Evolutionary conservation across 2,888 invertebrate genomes (phyloP).

Genomic region (Thecophora atra): DNA sequence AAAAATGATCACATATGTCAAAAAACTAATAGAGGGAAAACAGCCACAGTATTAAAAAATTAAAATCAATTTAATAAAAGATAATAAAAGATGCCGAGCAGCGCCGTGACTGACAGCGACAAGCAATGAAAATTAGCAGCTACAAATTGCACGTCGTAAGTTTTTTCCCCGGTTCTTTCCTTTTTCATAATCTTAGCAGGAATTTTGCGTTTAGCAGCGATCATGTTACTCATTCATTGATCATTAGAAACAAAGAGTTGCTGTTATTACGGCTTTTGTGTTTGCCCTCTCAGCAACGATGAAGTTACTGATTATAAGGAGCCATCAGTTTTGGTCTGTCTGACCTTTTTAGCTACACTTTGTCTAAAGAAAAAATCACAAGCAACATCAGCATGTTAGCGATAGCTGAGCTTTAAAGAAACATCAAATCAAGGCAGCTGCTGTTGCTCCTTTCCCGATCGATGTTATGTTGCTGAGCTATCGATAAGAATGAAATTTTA

Average conservation of each 20-base stretch:
- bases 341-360: slow-evolving; percentile 8
- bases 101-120: slow-evolving; percentile 5
- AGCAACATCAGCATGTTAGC: not conserved
- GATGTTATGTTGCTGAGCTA: not conserved
- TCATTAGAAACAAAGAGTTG: not conserved
- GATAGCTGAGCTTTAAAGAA: not conserved
- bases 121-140: slow-evolving; percentile 22
- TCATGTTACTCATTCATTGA: slow-evolving; percentile 7
- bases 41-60: not conserved
- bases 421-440: not conserved
- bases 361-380: not conserved
- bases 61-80: not conserved
- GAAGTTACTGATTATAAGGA: too few relatives aligned
- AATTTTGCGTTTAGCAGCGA: not conserved
- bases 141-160: not conserved
- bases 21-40: not conserved
- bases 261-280: too few relatives aligned
- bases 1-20: slow-evolving; percentile 6
- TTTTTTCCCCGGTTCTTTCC: not conserved
- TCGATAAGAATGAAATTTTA: not conserved
- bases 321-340: not conserved
- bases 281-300: too few relatives aligned
- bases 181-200: not conserved
- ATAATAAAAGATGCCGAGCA: not conserved
- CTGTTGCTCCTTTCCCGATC: not conserved